phyloP scores from a whole-genome alignment of 2,888 invertebrate genomes.

The Lamproptera curius region DNA sequence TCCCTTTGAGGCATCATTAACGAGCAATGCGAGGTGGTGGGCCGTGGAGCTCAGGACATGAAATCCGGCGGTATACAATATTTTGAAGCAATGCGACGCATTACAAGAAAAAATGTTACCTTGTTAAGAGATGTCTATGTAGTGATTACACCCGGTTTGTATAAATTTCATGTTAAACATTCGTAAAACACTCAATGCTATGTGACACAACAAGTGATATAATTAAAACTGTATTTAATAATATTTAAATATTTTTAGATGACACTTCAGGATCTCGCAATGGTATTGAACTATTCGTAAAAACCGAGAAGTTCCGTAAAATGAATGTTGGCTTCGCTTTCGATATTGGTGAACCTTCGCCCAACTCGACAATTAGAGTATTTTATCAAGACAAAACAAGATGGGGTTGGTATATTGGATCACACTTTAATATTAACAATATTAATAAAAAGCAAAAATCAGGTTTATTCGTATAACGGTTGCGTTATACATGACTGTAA shows the following conservation, averaged over 20 bases:
- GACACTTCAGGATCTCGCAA: background rate
- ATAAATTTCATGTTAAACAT: background rate
- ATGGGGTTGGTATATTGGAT: background rate
- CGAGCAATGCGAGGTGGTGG: slow-evolving; percentile 1
- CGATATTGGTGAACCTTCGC: background rate
- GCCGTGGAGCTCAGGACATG: background rate
- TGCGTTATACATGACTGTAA: too few species aligned
- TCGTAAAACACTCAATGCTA: background rate
- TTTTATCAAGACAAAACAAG: slow-evolving; percentile 1
- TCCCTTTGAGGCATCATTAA: background rate
- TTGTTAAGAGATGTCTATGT: too few species aligned
- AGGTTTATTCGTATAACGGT: too few species aligned
- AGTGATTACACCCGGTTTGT: slow-evolving; percentile 4
- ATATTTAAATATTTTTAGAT: background rate
- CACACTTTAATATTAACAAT: background rate
- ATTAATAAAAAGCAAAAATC: too few species aligned
- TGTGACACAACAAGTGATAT: background rate
- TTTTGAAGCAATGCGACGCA: background rate
- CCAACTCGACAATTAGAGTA: background rate
- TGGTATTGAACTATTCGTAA: slow-evolving; percentile 1
- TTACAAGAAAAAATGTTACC: background rate
- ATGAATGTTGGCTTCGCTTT: slow-evolving; percentile 5
- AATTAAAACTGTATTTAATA: background rate
- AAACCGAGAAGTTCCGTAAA: background rate
- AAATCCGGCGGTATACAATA: slow-evolving; percentile 1